A percentile compares a stretch with the other conserved stretches of the same genome.
Evolutionary conservation across 2,113 vertebrate species (phyloP).

Genomic region (Trogon melanurus): DNA sequence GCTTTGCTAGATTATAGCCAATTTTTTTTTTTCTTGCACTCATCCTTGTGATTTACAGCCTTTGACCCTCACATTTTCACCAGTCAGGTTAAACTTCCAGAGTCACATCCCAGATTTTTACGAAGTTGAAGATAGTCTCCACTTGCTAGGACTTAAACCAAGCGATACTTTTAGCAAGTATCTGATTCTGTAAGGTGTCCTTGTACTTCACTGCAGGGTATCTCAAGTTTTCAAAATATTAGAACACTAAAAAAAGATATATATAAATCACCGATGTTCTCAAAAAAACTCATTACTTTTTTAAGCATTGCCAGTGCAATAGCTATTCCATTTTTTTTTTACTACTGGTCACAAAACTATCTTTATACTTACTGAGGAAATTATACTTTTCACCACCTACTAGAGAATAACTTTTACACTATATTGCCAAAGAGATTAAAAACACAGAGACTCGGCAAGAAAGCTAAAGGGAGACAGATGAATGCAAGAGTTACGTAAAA

Average conservation of each 20-base stretch:
- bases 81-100: not conserved
- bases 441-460: accelerated
- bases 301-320: not conserved
- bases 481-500: not conserved
- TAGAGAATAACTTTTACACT: not conserved
- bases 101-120: not conserved
- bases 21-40: not conserved
- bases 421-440: not conserved
- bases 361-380: not conserved
- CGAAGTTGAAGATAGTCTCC: not conserved
- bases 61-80: not conserved
- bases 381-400: not conserved
- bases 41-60: not conserved
- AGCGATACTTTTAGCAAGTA: not conserved
- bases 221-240: not conserved
- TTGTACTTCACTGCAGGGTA: not conserved
- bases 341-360: not conserved
- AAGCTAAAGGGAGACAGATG: not conserved
- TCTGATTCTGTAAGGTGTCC: not conserved
- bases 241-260: not conserved
- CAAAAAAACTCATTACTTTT: not conserved
- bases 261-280: not conserved
- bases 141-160: not conserved
- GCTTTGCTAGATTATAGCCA: not conserved
- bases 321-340: not conserved